phyloP scores from a whole-genome alignment of 2,797 vertebrate species.

The Argyrosomus regius region DNA sequence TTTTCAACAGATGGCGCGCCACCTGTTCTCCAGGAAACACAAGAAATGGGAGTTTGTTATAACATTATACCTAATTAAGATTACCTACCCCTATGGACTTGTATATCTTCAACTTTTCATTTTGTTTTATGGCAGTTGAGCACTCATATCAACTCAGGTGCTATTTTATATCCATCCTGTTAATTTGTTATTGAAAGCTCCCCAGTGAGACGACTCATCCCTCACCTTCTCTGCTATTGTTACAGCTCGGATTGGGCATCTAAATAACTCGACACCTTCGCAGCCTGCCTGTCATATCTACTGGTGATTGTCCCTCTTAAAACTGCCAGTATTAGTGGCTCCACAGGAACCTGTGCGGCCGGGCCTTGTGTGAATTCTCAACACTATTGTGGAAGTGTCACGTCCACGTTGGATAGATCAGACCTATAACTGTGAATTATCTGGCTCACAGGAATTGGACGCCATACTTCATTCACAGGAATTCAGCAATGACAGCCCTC shows the following conservation, averaged over 20 bases:
- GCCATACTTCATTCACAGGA: conserved; percentile 83
- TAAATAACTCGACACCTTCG: conserved; percentile 54
- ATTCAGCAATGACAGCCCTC: conserved; percentile 82
- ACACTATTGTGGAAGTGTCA: conserved; percentile 61
- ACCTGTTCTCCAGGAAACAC: not conserved
- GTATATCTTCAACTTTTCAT: not conserved
- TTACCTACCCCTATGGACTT: not conserved
- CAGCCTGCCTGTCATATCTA: conserved; percentile 7
- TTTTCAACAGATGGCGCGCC: not conserved
- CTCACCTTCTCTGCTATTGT: conserved; percentile 47
- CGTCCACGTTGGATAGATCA: conserved; percentile 52
- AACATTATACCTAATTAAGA: not conserved
- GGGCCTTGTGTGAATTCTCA: conserved; percentile 56
- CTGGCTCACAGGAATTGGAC: conserved; percentile 69
- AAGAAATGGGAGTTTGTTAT: not conserved
- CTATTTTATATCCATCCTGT: conserved; percentile 11
- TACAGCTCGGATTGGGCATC: conserved; percentile 29
- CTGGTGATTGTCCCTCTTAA: conserved; percentile 27
- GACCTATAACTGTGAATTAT: conserved; percentile 72
- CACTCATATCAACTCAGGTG: not conserved
- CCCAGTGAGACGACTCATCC: conserved; percentile 38
- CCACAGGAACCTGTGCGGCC: conserved; percentile 23
- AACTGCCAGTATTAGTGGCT: conserved; percentile 44
- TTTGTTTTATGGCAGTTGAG: not conserved
- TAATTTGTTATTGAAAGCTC: conserved; percentile 44